Evolutionary conservation across 2,888 invertebrate species (phyloP).

Genomic region (Bedellia somnulentella): DNA sequence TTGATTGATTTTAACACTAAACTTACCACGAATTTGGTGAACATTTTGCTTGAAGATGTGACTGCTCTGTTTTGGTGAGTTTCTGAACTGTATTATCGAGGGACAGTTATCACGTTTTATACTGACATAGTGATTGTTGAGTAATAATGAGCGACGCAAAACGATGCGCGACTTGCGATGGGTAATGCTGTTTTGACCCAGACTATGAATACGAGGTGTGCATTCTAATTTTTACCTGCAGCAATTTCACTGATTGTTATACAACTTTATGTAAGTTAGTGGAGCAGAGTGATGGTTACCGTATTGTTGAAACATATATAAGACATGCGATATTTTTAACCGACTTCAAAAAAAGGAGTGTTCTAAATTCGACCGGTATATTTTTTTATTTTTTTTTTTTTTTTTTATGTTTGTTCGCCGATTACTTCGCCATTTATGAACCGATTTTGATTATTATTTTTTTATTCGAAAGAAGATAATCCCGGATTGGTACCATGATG

Average conservation of each 20-base stretch:
- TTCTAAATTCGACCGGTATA: too few species aligned
- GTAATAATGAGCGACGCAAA: constrained; percentile 43
- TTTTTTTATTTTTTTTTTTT: too few species aligned
- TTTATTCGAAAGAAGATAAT: too few species aligned
- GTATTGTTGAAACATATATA: too few species aligned
- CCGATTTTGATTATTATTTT: too few species aligned
- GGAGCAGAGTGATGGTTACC: too few species aligned
- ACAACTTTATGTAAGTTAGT: constrained; percentile 28
- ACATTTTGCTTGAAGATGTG: constrained; percentile 48
- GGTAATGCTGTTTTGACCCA: constrained; percentile 52
- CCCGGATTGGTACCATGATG: too few species aligned
- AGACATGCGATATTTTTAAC: too few species aligned
- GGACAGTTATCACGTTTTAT: constrained; percentile 42
- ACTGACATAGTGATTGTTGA: constrained; percentile 31
- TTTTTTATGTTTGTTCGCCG: too few species aligned
- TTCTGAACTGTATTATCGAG: constrained; percentile 40
- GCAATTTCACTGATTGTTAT: constrained; percentile 47
- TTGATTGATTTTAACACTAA: background rate
- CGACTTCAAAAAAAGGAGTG: too few species aligned
- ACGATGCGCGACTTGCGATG: constrained; percentile 30
- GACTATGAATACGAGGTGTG: constrained; percentile 29
- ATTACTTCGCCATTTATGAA: too few species aligned
- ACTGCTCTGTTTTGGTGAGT: constrained; percentile 37
- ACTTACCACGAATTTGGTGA: constrained; percentile 57
- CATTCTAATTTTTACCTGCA: constrained; percentile 52